Evolutionary conservation across 30 jellyfish, hydroid and myxozoan genomes (phyloP), one percentile per base, ranked within the genome.

Genomic region (Aurelia sp.): DNA sequence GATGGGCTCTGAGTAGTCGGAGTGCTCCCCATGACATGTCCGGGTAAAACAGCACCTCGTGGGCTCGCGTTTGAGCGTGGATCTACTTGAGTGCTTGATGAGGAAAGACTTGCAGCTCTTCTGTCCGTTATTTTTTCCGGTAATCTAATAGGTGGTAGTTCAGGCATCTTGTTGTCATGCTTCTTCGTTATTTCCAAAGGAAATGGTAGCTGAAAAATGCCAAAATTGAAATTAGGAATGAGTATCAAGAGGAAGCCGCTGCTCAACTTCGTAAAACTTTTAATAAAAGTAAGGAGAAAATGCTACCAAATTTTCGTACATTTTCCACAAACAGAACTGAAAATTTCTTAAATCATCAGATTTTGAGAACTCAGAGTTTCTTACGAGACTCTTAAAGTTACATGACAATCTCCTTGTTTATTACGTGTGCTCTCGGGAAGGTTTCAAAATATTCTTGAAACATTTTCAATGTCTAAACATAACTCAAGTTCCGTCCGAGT

Each of bases 131-230:
- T 38, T n/a, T 85, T 85, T 27, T 75, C 94, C 24, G 98, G 98
- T 63, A 93, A 62, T 15, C 65, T 80, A 19, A 93, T 88, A 0
- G 91, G 97, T 21, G 98, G 98, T 16, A 93, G 82, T 35, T 82
- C 97, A 27, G 98, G 98, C 98, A 88, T 82, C 63, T 72, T 80
- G 41, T 78, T 88, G 24, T 75, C 88, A 4, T 55, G 90, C 59
- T 87, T 80, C 84, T 93, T 93, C 84, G 86, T 18, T 76, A 88
- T 12, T 74, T 93, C 98, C 58, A 93, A 70, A 10, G 97, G 98
- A 17, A 93, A 76, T 64, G 96, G 96, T 19, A 86, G 74, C 96
- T 86, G 74, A 61, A 86, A 86, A 57, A 30, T 24, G 22, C 16
- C 6, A 30, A 21, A 57, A 30, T 18, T 30, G 61, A 1, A 19